Conservation (phyloP, 2,113 vertebrate species). For the Thalassoma bifasciatum region DNA sequence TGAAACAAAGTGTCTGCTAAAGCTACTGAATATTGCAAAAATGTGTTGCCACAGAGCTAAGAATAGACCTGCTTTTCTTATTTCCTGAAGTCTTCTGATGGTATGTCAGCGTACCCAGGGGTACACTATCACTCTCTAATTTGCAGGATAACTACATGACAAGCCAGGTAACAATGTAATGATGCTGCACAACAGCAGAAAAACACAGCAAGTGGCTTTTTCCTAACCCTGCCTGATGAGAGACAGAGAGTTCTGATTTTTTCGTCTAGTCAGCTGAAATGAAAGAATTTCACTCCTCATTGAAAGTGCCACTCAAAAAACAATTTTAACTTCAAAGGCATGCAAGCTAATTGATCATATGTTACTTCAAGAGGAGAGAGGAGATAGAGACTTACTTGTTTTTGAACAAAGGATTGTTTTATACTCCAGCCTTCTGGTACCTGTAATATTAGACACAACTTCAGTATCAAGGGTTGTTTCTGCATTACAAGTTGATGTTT, state of each 20-base stretch:
- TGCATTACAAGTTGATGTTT: neutral
- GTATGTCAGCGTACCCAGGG: constrained; percentile 32
- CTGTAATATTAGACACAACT: neutral
- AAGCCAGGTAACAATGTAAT: constrained; percentile 1
- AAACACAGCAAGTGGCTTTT: neutral
- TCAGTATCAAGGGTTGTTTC: neutral
- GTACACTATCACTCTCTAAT: constrained; percentile 37
- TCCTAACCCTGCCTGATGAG: neutral
- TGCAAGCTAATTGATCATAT: constrained; percentile 30
- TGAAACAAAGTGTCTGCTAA: constrained; percentile 20
- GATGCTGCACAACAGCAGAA: constrained; percentile 17
- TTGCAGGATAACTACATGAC: constrained; percentile 39
- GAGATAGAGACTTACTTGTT: constrained; percentile 22
- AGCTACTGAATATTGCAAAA: constrained; percentile 25
- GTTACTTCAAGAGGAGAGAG: constrained; percentile 21
- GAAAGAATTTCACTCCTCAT: constrained; percentile 42
- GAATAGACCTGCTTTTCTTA: constrained; percentile 46
- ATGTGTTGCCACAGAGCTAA: constrained; percentile 39
- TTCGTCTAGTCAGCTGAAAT: constrained; percentile 24
- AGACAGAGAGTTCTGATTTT: constrained; percentile 11
- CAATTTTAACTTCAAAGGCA: constrained; percentile 54
- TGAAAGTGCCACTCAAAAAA: constrained; percentile 40
- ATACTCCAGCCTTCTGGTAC: neutral
- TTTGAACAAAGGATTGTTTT: constrained; percentile 18
- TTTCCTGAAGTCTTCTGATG: constrained; percentile 44